Evolutionary conservation across 2,113 vertebrate species (phyloP).

Genomic region (Seriola quinqueradiata): DNA sequence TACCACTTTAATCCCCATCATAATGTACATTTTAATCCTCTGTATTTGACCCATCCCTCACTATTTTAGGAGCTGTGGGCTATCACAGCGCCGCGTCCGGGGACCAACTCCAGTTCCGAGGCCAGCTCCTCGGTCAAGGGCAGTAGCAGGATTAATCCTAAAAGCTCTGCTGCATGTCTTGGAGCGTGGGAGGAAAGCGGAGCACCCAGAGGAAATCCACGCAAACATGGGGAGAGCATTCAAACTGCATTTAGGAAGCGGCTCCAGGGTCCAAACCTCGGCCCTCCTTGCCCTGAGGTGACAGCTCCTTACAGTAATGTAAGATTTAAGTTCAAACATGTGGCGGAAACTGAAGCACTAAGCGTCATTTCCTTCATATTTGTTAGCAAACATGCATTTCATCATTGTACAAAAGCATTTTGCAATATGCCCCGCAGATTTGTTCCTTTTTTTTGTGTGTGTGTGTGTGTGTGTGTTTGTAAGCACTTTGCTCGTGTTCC

Average conservation of each 20-base stretch:
- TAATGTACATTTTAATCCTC: conserved; percentile 25
- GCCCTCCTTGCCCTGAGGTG: conserved; percentile 74
- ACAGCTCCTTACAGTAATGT: conserved; percentile 27
- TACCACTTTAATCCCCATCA: not conserved
- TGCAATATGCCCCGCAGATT: conserved; percentile 44
- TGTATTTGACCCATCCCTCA: conserved; percentile 13
- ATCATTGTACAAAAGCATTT: conserved; percentile 22
- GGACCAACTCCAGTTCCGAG: conserved; percentile 76
- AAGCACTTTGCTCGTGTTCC: conserved; percentile 73
- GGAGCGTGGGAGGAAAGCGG: conserved; percentile 68
- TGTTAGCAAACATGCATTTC: conserved; percentile 25
- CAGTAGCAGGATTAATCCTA: conserved; percentile 64
- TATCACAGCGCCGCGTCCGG: conserved; percentile 71
- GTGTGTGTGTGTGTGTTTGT: conserved; percentile 63
- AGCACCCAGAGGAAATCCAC: conserved; percentile 59
- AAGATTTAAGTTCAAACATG: conserved; percentile 7
- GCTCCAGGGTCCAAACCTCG: conserved; percentile 61
- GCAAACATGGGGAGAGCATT: conserved; percentile 75
- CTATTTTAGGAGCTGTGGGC: conserved; percentile 76
- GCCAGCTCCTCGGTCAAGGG: conserved; percentile 49
- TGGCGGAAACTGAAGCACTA: not conserved
- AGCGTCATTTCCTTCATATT: not conserved
- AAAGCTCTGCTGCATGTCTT: conserved; percentile 60
- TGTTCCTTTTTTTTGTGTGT: conserved; percentile 45
- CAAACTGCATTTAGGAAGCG: conserved; percentile 72